Evolutionary conservation across 2,113 vertebrate species (phyloP).

Genomic region (Pheucticus melanocephalus): DNA sequence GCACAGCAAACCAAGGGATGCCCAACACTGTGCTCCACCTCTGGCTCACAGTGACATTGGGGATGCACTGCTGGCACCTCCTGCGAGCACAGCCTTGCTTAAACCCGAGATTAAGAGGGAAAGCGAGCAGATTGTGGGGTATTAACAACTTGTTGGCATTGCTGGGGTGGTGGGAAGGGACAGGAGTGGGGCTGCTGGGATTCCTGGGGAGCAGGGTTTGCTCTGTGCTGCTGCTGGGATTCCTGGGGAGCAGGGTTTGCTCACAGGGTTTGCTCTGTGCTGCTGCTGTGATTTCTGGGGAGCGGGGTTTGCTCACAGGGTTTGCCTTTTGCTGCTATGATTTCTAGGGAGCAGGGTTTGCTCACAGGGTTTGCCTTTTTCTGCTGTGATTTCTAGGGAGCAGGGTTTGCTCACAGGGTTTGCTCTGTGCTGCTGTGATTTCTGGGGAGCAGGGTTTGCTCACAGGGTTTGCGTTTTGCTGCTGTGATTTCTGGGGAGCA

Average conservation of each 20-base stretch:
- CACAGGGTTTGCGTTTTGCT: no score
- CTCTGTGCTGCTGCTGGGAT: background rate
- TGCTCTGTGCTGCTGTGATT: background rate
- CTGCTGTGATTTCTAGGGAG: no score
- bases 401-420: no score
- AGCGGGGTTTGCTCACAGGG: no score
- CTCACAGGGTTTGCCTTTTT: no score
- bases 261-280: background rate
- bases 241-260: no score
- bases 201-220: background rate
- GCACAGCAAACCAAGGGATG: no score
- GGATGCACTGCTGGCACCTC: conserved; percentile 1
- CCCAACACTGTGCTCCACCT: background rate
- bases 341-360: no score
- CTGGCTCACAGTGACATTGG: conserved; percentile 42
- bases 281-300: conserved; percentile 4
- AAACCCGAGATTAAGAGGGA: background rate
- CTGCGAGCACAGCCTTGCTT: background rate
- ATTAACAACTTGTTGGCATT: conserved; percentile 24
- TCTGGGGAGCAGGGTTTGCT: no score
- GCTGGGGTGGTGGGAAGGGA: background rate
- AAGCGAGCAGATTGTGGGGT: conserved; percentile 26
- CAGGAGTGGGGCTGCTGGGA: background rate
- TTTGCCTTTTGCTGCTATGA: background rate
- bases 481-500: no score